Evolutionary conservation across 2,797 vertebrate genomes (phyloP), one percentile per base, ranked within the genome.

Genomic region (Hyperoplus immaculatus): DNA sequence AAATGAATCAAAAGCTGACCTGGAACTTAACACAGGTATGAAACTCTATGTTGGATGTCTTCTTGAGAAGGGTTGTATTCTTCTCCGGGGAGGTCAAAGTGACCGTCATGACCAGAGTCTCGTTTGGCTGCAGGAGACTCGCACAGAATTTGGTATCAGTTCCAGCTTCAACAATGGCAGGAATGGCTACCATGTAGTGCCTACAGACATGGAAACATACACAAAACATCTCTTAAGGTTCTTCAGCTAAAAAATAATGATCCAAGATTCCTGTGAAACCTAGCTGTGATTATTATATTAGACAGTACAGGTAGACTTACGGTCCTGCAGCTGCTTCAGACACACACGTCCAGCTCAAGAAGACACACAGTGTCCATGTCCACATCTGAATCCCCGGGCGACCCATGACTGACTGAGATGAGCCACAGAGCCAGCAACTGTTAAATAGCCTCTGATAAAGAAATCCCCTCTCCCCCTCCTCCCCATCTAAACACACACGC

Each of bases 101-200:
- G 56, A 95, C 69, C 0, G 78, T 93, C 87, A 95, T 85, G 8
- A 21, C 21, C 71, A 95, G n/a, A 62, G 77, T 82, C 80, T 95
- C 90, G 2, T 80, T 90, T 38, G 92, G 90, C 16, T 92, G 80
- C 68, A 94, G 47, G 73, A 96, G 85, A 81, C 82, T 94, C 0
- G 36, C 50, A 66, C 94, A 96, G 4, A 95, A 73, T 21, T 75
- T 87, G 21, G 86, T 77, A n/a, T 90, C 39, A 54, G 89, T 80
- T 70, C 90, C 94, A 0, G 92, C 84, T 64, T 89, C 88, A 5
- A 95, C 82, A 16, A 81, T 64, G 2, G 84, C 93, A 76, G 95
- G 94, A 65, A 94, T 74, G 21, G 89, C 82, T 8, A 95, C 92
- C 88, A 93, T 77, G 83, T 93, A 95, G 45, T 84, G 53, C 47